A percentile compares a stretch with the other conserved stretches of the same genome.
Evolutionary conservation across 1,140 invertebrate genomes (phyloP).

Genomic region (Drosophila setifemur): DNA sequence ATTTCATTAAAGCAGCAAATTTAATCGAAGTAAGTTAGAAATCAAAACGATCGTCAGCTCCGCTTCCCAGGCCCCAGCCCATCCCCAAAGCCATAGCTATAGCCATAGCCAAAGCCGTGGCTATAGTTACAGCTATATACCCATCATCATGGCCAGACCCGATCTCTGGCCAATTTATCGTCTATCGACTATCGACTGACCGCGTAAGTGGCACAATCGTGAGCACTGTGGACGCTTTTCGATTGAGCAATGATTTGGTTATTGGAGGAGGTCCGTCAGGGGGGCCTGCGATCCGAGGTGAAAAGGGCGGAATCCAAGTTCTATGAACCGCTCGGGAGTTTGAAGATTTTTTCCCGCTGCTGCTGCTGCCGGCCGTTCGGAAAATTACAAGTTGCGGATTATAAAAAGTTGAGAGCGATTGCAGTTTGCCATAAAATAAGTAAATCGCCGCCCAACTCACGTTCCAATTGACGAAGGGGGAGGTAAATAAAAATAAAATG

Average conservation of each 20-base stretch:
- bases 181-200: conserved; percentile 56
- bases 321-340: conserved; percentile 42
- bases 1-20: conserved; percentile 78
- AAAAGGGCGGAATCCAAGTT: conserved; percentile 29
- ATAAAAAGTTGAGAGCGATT: conserved; percentile 46
- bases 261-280: conserved; percentile 17
- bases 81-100: conserved; percentile 22
- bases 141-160: conserved; percentile 33
- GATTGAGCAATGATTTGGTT: conserved; percentile 73
- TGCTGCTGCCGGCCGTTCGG: background rate
- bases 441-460: conserved; percentile 76
- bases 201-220: conserved; percentile 78
- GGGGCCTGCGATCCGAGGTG: background rate
- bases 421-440: conserved; percentile 66
- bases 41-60: conserved; percentile 50
- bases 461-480: conserved; percentile 34
- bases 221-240: conserved; percentile 66
- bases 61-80: conserved; percentile 32
- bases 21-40: conserved; percentile 66
- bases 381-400: conserved; percentile 52
- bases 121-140: conserved; percentile 2
- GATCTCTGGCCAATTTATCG: conserved; percentile 48
- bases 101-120: conserved; percentile 10
- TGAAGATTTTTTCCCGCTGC: conserved; percentile 3
- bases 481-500: conserved; percentile 56